Evolutionary conservation across 2,888 invertebrate genomes (phyloP), one percentile per base, ranked within the genome.

Genomic region (Neocrepidodera transversa): DNA sequence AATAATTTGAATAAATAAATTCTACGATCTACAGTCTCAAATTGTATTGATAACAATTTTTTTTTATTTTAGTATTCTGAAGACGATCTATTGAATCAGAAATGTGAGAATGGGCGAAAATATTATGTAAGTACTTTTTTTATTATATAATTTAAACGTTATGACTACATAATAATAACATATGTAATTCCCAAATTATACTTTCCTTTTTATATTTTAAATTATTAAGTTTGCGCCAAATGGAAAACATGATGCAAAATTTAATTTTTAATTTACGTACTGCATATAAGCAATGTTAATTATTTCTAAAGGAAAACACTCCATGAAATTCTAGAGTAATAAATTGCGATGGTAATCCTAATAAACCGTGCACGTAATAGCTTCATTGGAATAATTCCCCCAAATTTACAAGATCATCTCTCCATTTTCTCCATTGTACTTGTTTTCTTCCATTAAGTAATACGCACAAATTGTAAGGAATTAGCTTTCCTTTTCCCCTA

Each of bases 351-450:
- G 61, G 62, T 70, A 69, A 71, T 71, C 69, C 68, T 67, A 70
- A 72, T 72, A 72, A 72, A 72, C 70, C 71, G 62, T 65, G 67
- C 66, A 68, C 64, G 66, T 70, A 70, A 69, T 66, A 67, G 69
- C 70, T 67, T 71, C 72, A 70, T 71, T 67, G 69, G 62, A 71
- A 71, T 71, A 69, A 72, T 72, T 70, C 70, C 68, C 68, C 67
- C 42, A 64, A 68, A 67, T 68, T 70, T 71, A 71, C 66, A 64
- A 65, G 53, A 40, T 52, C 11, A 14, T 8, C 66, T 11, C 42
- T 42, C 23, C 45, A n/a, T n/a, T n/a, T n/a, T n/a, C 40, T 35
- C 20, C 36, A 17, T 30, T 54, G 16, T 35, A 26, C 53, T 40
- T 54, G 54, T 23, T 47, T n/a, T 40, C 20, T 40, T 47, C 48